Base-by-base conservation (phyloP, 2,888 invertebrate species). In the Diaphora mendica region DNA sequence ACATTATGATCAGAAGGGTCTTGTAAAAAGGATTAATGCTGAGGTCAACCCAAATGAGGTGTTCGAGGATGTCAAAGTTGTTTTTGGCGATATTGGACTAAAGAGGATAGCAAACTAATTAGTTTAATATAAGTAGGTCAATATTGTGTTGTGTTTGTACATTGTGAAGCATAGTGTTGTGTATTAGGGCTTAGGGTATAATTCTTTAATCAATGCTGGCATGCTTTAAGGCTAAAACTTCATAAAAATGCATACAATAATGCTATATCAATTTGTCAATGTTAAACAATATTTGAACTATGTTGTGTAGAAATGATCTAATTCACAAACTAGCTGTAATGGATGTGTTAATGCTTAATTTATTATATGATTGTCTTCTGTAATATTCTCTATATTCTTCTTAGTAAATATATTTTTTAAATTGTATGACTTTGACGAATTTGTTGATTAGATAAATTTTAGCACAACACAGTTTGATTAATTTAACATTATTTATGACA, bases 11-110 rank as follows among this genome's bases (percentile, higher is more conserved):
- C 90, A 96, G 51, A 90, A 95, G 74, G 96, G 97, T 68, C 94
- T 98, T 65, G 98, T 99, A 5, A 96, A 96, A 79, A 97, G 96
- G 87, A 96, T 99, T 78, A 97, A 98, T 91, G 98, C 98, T 20
- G 96, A 97, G 80, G 95, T 96, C 68, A 87, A 96, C 64, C 96
- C 97, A 0, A 96, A 97, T 1, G 92, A 97, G 82, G 98, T 99
- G 2, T 97, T 97, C 83, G 87, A 94, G 55, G 93, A 96, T 74
- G 97, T 97, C 1, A 95, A 96, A 83, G 87, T 93, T 48, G 92
- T 94, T 64, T 96, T 97, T 75, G 80, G 89, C n/a, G 86, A 88
- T 44, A 87, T 93, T 77, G 96, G 94, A 59, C 70, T 92, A 71
- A 76, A 88, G 70, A 87, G 87, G 71, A 86, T 91, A 91, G 84